Conservation (phyloP, 2,113 vertebrate genomes). For the Periophthalmodon schlosseri region DNA sequence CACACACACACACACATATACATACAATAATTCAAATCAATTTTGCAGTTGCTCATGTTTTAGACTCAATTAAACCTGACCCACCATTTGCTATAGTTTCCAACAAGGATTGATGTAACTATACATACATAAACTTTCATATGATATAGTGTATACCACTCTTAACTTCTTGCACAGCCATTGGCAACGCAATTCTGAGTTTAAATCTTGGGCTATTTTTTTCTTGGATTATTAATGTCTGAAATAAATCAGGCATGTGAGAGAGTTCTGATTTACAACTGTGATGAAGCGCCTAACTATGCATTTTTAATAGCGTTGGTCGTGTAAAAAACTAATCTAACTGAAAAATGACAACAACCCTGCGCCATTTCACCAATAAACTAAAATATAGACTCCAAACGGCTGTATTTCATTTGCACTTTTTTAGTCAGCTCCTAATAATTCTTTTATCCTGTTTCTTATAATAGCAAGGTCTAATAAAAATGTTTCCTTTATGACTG, state of each 20-base stretch:
- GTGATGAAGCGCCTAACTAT: neutral
- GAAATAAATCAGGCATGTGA: constrained; percentile 3
- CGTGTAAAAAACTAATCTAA: constrained; percentile 5
- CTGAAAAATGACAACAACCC: constrained; percentile 17
- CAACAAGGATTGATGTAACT: neutral
- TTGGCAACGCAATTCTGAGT: neutral
- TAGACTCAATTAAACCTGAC: neutral
- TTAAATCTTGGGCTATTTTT: neutral
- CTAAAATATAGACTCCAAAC: constrained; percentile 1
- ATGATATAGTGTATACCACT: neutral
- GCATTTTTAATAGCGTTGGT: constrained; percentile 2
- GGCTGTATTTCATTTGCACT: constrained; percentile 7
- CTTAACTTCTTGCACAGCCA: neutral
- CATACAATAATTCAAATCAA: neutral
- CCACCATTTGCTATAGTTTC: neutral
- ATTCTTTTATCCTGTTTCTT: constrained; percentile 12
- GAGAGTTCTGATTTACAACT: neutral
- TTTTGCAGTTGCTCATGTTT: neutral
- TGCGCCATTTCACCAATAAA: constrained; percentile 10
- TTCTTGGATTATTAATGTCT: constrained; percentile 4
- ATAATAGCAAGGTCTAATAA: constrained; percentile 11
- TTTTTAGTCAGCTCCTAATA: constrained; percentile 5
- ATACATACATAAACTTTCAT: neutral
- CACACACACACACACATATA: no score
- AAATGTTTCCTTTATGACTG: constrained; percentile 19